These are phyloP conservation scores for Deroptyus accipitrinus DNA, from an alignment of 2,113 vertebrate genomes.

Conservation along the genomic window DNA sequence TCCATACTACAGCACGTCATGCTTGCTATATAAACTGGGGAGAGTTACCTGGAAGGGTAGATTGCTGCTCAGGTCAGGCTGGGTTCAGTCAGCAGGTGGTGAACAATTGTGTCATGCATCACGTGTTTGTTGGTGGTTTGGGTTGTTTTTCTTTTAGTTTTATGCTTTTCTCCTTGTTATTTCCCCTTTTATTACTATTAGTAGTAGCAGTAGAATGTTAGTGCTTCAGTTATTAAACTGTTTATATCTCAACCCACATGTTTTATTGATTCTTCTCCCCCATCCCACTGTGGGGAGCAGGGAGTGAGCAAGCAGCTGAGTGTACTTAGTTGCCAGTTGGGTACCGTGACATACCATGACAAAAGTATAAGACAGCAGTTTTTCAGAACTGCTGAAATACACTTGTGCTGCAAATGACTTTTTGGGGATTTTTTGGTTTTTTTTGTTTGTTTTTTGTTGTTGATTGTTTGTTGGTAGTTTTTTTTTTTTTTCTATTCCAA, in stretches of 20 bases:
- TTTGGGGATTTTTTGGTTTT: too few relatives aligned
- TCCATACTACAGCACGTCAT: neutral
- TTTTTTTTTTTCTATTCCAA: neutral
- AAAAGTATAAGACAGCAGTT: neutral
- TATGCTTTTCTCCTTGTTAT: neutral
- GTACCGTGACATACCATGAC: neutral
- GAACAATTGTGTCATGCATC: neutral
- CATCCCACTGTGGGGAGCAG: neutral
- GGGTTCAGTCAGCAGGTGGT: neutral
- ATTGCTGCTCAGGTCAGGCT: neutral
- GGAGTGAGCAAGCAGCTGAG: neutral
- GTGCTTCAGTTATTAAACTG: neutral
- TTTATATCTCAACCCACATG: neutral
- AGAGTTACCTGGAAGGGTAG: neutral
- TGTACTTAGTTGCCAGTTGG: neutral
- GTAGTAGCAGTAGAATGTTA: neutral
- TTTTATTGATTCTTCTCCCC: neutral
- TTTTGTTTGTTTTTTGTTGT: too few relatives aligned
- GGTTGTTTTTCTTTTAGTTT: neutral
- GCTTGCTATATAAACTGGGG: neutral
- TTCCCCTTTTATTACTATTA: neutral
- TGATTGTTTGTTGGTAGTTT: too few relatives aligned
- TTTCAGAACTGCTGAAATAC: neutral
- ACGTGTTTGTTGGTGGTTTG: neutral
- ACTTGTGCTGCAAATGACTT: neutral